These are phyloP conservation scores for Mesitornis unicolor DNA, from an alignment of 2,113 vertebrate genomes.

Conservation along the genomic window DNA sequence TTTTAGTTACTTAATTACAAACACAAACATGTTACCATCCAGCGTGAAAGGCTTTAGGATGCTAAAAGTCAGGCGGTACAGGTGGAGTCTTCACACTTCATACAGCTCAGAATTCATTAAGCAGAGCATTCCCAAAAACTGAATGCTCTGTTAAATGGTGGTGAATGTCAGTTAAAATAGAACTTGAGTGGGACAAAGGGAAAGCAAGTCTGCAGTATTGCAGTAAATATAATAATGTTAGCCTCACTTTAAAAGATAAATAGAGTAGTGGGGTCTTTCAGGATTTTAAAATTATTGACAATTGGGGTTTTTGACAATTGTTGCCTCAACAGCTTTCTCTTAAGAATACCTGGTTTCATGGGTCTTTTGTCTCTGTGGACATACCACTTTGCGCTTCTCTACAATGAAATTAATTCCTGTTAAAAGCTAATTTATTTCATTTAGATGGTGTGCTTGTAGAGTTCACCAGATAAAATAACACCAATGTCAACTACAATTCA, in stretches of 20 bases:
- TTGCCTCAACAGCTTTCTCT: background rate
- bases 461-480: background rate
- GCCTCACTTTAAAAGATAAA: background rate
- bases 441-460: background rate
- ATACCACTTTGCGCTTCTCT: background rate
- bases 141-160: background rate
- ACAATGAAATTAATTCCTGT: background rate
- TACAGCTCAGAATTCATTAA: background rate
- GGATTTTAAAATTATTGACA: background rate
- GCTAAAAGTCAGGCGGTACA: background rate
- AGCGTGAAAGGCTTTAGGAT: background rate
- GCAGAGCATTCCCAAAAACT: background rate
- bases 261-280: background rate
- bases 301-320: background rate
- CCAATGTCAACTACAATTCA: background rate
- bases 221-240: background rate
- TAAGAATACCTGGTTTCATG: background rate
- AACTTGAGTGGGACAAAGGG: background rate
- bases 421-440: background rate
- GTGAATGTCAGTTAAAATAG: background rate
- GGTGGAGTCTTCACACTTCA: background rate
- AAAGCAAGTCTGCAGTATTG: background rate
- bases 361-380: background rate
- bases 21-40: background rate
- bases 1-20: background rate